Percentiles rank a stretch among this genome's conserved stretches.
Evolutionary conservation across 2,113 vertebrate species (phyloP).

Genomic region (Zeus faber): DNA sequence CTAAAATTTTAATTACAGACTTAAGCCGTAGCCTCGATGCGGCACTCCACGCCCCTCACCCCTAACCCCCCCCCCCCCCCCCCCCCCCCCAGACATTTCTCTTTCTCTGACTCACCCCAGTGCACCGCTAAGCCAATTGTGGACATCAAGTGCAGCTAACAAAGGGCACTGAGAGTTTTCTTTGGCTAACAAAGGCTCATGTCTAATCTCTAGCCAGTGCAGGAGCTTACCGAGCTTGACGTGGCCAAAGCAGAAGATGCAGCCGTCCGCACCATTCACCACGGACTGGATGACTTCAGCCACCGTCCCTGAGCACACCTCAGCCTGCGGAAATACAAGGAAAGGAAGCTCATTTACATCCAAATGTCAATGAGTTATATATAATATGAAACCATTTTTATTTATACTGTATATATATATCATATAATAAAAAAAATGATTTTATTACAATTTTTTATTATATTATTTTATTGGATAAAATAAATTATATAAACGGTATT

Average conservation of each 20-base stretch:
- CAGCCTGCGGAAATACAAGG: conserved; percentile 79
- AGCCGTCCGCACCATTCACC: conserved; percentile 95
- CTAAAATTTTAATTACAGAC: conserved; percentile 67
- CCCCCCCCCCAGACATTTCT: conserved; percentile 33
- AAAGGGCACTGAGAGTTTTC: conserved; percentile 56
- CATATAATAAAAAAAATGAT: too few relatives aligned
- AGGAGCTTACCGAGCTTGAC: conserved; percentile 75
- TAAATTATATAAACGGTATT: too few relatives aligned
- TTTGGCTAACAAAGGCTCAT: conserved; percentile 47
- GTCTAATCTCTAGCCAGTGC: conserved; percentile 51
- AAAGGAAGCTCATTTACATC: too few relatives aligned
- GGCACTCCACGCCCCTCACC: neutral
- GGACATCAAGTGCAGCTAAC: conserved; percentile 55
- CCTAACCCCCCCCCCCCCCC: conserved; percentile 28
- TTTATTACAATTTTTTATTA: too few relatives aligned
- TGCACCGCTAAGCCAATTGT: conserved; percentile 60
- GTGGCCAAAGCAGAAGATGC: conserved; percentile 97
- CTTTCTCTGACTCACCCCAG: conserved; percentile 50
- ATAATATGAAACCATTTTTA: too few relatives aligned
- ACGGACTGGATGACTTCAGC: conserved; percentile 97
- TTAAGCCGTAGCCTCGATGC: conserved; percentile 42
- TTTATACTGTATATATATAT: too few relatives aligned
- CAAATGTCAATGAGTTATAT: too few relatives aligned
- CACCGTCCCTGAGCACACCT: conserved; percentile 97
- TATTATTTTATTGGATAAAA: too few relatives aligned